Percentiles rank a stretch among this genome's conserved stretches.
Conservation (phyloP, 2,113 vertebrate genomes). For the Henicopernis longicauda region DNA sequence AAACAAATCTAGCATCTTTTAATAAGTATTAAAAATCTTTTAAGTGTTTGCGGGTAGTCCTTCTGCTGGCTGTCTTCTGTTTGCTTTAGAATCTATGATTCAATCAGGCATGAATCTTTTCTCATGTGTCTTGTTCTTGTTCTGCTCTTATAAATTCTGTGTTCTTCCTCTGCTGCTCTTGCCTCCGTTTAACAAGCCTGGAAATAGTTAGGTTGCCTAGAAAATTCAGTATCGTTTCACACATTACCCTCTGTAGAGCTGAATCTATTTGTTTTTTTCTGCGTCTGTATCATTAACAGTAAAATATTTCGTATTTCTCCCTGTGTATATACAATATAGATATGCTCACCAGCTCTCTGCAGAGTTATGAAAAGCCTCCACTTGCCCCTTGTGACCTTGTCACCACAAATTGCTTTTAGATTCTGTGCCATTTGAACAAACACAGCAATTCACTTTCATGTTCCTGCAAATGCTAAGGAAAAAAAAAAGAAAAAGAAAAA, state of each 20-base stretch:
- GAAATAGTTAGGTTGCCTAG: background rate
- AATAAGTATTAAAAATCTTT: background rate
- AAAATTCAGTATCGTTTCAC: background rate
- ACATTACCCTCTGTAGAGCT: background rate
- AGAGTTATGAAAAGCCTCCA: slow-evolving; percentile 27
- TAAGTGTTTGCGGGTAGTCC: background rate
- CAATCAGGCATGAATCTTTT: background rate
- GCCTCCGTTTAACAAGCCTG: background rate
- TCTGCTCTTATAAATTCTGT: background rate
- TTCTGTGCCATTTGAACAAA: slow-evolving; percentile 46
- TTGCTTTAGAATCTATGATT: background rate
- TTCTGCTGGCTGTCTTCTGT: background rate
- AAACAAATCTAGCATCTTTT: background rate
- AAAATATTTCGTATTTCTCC: slow-evolving; percentile 19
- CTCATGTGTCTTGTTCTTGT: background rate
- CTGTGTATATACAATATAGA: background rate
- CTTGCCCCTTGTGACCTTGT: slow-evolving; percentile 38
- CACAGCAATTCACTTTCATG: slow-evolving; percentile 16
- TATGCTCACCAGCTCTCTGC: background rate
- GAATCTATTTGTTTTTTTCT: background rate
- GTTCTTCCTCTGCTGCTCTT: background rate
- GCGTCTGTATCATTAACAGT: background rate
- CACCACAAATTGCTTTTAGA: slow-evolving; percentile 58
- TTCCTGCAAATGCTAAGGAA: background rate
- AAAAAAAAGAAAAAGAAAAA: background rate